Conservation (phyloP, 1,140 invertebrate genomes). For the Alviniconcha marisindica region DNA sequence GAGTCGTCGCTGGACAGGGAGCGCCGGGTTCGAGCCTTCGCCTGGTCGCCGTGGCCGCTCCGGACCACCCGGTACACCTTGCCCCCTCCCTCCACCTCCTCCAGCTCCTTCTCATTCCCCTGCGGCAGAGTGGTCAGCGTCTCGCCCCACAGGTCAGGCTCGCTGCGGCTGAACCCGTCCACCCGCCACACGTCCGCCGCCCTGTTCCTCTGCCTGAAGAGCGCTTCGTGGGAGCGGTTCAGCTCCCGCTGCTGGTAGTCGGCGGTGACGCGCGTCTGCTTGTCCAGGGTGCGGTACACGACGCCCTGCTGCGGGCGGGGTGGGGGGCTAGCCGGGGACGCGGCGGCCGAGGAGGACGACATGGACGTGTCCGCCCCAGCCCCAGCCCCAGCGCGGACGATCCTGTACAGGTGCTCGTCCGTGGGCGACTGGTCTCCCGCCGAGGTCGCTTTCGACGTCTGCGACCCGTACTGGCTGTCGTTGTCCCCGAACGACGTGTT, state of each 20-base stretch:
- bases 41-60: neutral
- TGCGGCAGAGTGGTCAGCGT: neutral
- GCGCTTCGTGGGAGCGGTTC: slow-evolving; percentile 16
- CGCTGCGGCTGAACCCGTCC: neutral
- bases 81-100: neutral
- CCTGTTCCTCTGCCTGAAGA: neutral
- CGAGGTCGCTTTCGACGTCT: slow-evolving; percentile 40
- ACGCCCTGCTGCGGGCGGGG: neutral
- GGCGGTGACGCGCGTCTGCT: neutral
- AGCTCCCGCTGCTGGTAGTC: slow-evolving; percentile 33
- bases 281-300: neutral
- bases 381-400: too few species aligned
- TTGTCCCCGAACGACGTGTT: slow-evolving; percentile 19
- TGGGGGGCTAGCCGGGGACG: neutral
- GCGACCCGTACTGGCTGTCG: slow-evolving; percentile 44
- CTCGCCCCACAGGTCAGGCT: slow-evolving; percentile 5
- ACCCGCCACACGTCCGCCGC: slow-evolving; percentile 22
- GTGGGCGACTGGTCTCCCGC: slow-evolving; percentile 28
- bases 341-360: neutral
- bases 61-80: neutral
- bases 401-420: slow-evolving; percentile 33
- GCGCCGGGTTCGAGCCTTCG: neutral
- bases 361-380: slow-evolving; percentile 8
- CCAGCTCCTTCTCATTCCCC: neutral
- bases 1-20: slow-evolving; percentile 28